These are phyloP conservation scores for Ctenopoma multispine DNA, from an alignment of 2,797 vertebrate species.

Conservation along the genomic window DNA sequence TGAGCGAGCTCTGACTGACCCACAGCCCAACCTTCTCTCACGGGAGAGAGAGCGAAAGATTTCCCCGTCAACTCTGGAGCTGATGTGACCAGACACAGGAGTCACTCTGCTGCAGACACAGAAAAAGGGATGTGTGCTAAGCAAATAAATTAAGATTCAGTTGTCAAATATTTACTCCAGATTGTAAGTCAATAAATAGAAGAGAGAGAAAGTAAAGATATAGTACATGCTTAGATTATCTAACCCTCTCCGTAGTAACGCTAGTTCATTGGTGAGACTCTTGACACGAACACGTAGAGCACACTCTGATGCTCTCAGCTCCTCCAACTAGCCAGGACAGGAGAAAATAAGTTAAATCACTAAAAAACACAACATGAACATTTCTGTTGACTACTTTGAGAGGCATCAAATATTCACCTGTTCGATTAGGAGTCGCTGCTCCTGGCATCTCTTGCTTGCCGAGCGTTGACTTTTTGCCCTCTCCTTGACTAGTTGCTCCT, in stretches of 20 bases:
- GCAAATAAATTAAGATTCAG: neutral
- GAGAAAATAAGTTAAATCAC: slow-evolving; percentile 18
- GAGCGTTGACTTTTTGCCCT: slow-evolving; percentile 84
- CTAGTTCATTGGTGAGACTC: slow-evolving; percentile 88
- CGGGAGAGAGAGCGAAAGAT: slow-evolving; percentile 83
- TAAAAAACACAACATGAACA: neutral
- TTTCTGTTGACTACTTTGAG: neutral
- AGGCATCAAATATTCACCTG: slow-evolving; percentile 80
- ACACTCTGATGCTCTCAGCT: slow-evolving; percentile 87
- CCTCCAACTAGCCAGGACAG: slow-evolving; percentile 83
- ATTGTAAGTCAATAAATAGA: slow-evolving; percentile 32
- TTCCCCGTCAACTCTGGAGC: slow-evolving; percentile 74
- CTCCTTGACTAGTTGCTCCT: slow-evolving; percentile 90
- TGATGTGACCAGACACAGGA: slow-evolving; percentile 66
- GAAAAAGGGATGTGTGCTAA: neutral
- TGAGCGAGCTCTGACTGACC: slow-evolving; percentile 79
- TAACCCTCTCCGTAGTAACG: slow-evolving; percentile 88
- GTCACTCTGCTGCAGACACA: slow-evolving; percentile 76
- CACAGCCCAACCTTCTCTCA: slow-evolving; percentile 70
- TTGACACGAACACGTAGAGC: slow-evolving; percentile 88
- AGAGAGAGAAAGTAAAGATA: slow-evolving; percentile 61
- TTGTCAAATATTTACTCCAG: neutral
- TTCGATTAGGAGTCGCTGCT: slow-evolving; percentile 86
- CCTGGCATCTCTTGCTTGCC: slow-evolving; percentile 85
- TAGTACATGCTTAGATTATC: slow-evolving; percentile 75